phyloP scores from a whole-genome alignment of 2,113 vertebrate species.

The Myotis davidii region DNA sequence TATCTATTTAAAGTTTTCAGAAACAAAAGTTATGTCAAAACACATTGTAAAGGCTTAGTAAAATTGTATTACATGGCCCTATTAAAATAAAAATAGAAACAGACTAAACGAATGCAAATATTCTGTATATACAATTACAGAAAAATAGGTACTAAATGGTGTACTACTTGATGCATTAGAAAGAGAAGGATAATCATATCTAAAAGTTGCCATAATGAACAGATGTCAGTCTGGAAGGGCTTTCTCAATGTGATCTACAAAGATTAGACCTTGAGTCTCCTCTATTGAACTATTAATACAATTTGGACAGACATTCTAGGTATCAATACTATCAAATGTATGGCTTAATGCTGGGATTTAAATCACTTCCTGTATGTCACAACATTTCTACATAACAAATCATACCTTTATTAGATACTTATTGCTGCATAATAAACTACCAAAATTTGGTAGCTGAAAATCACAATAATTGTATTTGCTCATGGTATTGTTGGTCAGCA shows the following conservation, averaged over 20 bases:
- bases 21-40: slow-evolving; percentile 41
- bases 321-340: neutral
- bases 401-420: neutral
- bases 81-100: slow-evolving; percentile 21
- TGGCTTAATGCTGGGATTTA: neutral
- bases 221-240: neutral
- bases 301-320: neutral
- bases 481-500: neutral
- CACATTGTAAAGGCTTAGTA: neutral
- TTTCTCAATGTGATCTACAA: neutral
- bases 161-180: neutral
- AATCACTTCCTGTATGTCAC: neutral
- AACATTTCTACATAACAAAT: neutral
- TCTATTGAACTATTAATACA: neutral
- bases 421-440: neutral
- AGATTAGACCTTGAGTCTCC: neutral
- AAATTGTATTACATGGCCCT: neutral
- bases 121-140: neutral
- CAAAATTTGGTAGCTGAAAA: neutral
- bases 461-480: neutral
- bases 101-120: neutral
- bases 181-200: neutral
- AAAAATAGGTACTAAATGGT: neutral
- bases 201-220: neutral
- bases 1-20: neutral